These are phyloP conservation scores for Agrochola circellaris DNA, from an alignment of 2,888 invertebrate genomes.

Conservation along the genomic window DNA sequence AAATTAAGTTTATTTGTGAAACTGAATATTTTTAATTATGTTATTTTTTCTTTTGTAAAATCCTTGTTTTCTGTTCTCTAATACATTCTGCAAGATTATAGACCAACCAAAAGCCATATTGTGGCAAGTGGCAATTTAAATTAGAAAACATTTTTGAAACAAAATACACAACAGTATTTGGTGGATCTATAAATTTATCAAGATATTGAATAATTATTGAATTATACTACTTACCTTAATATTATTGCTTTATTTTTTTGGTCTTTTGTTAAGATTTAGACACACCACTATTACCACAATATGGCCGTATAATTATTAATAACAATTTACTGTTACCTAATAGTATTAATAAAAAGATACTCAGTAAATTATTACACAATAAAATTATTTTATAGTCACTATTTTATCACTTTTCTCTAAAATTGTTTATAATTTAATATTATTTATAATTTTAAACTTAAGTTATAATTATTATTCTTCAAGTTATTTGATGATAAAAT, in stretches of 20 bases:
- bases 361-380: neutral
- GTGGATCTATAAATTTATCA: conserved; percentile 60
- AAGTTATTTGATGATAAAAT: neutral
- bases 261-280: neutral
- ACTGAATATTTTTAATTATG: too few species aligned
- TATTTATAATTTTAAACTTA: neutral
- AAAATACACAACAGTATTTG: conserved; percentile 32
- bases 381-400: neutral
- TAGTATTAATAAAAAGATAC: neutral
- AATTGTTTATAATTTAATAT: neutral
- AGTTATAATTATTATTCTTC: neutral
- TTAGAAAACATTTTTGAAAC: neutral
- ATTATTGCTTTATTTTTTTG: neutral
- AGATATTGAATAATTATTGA: conserved; percentile 20
- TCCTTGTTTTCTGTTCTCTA: neutral
- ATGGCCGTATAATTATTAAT: conserved; percentile 43
- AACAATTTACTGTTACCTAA: neutral
- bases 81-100: conserved; percentile 45
- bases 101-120: conserved; percentile 71
- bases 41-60: neutral
- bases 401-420: neutral
- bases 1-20: neutral
- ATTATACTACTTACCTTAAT: conserved; percentile 47
- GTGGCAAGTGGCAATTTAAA: conserved; percentile 44
- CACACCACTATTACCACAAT: conserved; percentile 58